Conservation (phyloP, 2,797 vertebrate genomes). For the Vipera ursinii region DNA sequence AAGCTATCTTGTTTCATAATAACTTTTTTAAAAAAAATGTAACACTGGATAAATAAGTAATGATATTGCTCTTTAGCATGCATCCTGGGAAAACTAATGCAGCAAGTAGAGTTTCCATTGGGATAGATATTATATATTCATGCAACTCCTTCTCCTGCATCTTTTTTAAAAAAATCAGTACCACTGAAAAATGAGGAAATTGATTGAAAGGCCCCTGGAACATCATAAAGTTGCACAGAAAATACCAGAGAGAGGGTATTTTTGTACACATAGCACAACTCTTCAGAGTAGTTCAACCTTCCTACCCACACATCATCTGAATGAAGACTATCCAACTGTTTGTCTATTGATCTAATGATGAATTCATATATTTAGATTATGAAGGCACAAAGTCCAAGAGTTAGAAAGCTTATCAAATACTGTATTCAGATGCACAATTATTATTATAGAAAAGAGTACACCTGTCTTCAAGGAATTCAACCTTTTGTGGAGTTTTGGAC, state of each 20-base stretch:
- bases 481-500: not conserved
- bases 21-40: not conserved
- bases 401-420: not conserved
- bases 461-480: not conserved
- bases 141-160: not conserved
- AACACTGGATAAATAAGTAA: constrained; percentile 2
- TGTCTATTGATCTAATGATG: not conserved
- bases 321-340: not conserved
- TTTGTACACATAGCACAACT: not conserved
- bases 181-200: not conserved
- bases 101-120: not conserved
- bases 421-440: not conserved
- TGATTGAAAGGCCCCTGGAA: not conserved
- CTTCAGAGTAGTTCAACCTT: not conserved
- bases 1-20: constrained; percentile 8
- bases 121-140: constrained; percentile 6
- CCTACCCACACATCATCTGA: not conserved
- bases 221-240: not conserved
- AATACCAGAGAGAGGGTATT: not conserved
- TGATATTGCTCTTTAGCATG: not conserved
- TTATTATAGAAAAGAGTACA: not conserved
- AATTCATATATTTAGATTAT: not conserved
- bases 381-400: not conserved
- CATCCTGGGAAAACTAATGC: constrained; percentile 33
- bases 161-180: not conserved